phyloP scores from a whole-genome alignment of 92 coral and sea anemone genomes.

The Umimayanthus kanabou region DNA sequence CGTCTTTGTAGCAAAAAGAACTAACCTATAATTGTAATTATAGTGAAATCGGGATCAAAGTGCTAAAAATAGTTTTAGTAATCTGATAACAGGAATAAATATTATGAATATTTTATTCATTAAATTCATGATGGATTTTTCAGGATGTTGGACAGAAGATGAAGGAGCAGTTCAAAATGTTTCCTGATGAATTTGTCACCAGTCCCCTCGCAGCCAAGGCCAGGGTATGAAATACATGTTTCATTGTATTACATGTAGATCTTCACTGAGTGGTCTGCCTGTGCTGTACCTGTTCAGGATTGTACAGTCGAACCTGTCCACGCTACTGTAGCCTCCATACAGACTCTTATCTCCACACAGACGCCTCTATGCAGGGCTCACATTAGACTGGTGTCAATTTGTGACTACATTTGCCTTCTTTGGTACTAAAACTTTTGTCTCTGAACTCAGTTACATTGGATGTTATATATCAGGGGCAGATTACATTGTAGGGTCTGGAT shows the following conservation, averaged over 20 bases:
- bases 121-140: neutral
- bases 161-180: constrained; percentile 90
- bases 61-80: neutral
- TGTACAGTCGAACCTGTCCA: too few relatives aligned
- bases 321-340: too few relatives aligned
- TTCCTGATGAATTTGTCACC: constrained; percentile 96
- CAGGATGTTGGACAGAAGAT: constrained; percentile 97
- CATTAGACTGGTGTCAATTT: too few relatives aligned
- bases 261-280: too few relatives aligned
- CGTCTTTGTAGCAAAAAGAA: neutral
- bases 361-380: too few relatives aligned
- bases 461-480: too few relatives aligned
- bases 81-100: neutral
- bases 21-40: neutral
- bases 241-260: neutral
- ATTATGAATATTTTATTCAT: neutral
- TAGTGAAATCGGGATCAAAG: neutral
- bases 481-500: too few relatives aligned
- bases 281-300: neutral
- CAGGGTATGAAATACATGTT: constrained; percentile 53
- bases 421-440: too few relatives aligned
- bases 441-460: too few relatives aligned
- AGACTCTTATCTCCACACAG: too few relatives aligned
- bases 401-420: too few relatives aligned
- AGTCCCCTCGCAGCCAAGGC: constrained; percentile 87